Percentiles rank a stretch among this genome's conserved stretches.
These are phyloP conservation scores for Pachycephus smyrnensis DNA, from an alignment of 2,888 invertebrate species.

Conservation along the genomic window DNA sequence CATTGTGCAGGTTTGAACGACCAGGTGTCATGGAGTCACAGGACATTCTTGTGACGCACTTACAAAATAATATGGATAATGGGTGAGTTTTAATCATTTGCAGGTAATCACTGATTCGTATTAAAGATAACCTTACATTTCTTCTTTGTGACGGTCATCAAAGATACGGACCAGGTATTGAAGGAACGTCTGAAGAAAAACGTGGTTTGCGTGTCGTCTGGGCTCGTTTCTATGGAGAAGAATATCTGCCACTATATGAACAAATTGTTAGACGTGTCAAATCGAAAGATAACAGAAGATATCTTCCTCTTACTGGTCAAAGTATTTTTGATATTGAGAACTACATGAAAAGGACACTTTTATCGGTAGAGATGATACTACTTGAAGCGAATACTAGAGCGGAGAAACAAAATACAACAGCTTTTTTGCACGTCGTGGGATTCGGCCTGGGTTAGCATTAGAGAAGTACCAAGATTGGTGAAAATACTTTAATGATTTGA, in stretches of 20 bases:
- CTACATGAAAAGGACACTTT: slow-evolving; percentile 60
- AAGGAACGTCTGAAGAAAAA: slow-evolving; percentile 43
- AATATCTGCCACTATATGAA: slow-evolving; percentile 56
- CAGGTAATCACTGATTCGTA: too few relatives aligned
- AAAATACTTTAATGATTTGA: too few relatives aligned
- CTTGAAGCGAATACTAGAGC: slow-evolving; percentile 75
- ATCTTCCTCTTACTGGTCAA: slow-evolving; percentile 49
- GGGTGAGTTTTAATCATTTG: slow-evolving; percentile 60
- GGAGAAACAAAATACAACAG: slow-evolving; percentile 67
- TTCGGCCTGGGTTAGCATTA: slow-evolving; percentile 67
- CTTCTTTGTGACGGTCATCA: not conserved
- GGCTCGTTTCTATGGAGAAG: slow-evolving; percentile 59
- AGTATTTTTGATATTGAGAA: slow-evolving; percentile 62
- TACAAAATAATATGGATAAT: slow-evolving; percentile 69
- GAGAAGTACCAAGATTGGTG: not conserved
- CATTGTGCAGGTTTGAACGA: slow-evolving; percentile 67
- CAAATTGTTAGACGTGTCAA: slow-evolving; percentile 46
- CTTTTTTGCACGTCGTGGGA: slow-evolving; percentile 76
- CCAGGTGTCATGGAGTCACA: slow-evolving; percentile 73
- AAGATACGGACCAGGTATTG: slow-evolving; percentile 52
- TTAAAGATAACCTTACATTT: not conserved
- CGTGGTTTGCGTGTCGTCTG: slow-evolving; percentile 50
- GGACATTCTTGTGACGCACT: slow-evolving; percentile 71
- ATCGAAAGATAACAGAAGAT: slow-evolving; percentile 54
- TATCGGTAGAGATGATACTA: slow-evolving; percentile 72